Percentiles rank a stretch among this genome's conserved stretches.
Conservation (phyloP, 2,113 vertebrate genomes). For the Hemiscyllium ocellatum region DNA sequence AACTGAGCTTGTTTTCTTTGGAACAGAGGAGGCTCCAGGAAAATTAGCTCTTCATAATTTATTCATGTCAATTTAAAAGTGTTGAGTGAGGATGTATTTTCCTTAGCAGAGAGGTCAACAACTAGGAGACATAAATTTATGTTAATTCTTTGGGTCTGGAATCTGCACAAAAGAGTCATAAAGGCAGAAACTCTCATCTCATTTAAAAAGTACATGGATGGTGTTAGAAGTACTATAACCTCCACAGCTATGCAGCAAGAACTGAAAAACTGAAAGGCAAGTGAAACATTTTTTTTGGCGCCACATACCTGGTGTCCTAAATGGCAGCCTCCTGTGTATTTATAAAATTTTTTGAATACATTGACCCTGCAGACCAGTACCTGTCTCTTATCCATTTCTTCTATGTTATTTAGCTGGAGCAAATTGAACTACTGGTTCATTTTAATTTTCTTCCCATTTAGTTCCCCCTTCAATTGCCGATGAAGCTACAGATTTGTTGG, state of each 20-base stretch:
- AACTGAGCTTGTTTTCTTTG: too few relatives aligned
- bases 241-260: background rate
- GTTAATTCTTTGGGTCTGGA: background rate
- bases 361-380: background rate
- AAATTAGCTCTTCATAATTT: too few relatives aligned
- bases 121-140: background rate
- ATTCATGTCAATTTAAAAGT: too few relatives aligned
- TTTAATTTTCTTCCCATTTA: constrained; percentile 45
- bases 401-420: background rate
- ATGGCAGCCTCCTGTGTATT: background rate
- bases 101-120: background rate
- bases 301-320: background rate
- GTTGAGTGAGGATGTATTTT: background rate
- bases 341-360: background rate
- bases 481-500: constrained; percentile 74
- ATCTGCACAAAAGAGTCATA: background rate
- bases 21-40: too few relatives aligned
- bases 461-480: constrained; percentile 93
- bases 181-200: background rate
- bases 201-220: background rate
- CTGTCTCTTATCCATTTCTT: background rate
- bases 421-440: background rate
- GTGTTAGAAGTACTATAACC: background rate
- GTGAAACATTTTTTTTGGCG: background rate
- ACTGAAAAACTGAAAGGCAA: background rate